Evolutionary conservation across 2,797 vertebrate genomes (phyloP).

Genomic region (Rhadinocentrus ornatus): DNA sequence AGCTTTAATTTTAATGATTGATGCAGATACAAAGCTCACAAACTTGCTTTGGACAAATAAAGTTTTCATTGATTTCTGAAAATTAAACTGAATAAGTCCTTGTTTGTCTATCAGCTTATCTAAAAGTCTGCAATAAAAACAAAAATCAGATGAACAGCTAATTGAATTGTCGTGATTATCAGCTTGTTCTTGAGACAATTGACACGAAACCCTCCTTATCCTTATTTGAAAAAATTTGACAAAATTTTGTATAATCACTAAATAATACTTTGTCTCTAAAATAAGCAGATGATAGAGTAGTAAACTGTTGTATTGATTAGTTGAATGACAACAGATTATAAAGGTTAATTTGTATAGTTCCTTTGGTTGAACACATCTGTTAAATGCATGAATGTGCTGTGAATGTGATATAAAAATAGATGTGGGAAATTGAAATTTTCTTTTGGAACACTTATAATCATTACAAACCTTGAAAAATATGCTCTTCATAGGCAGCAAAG

Average conservation of each 20-base stretch:
- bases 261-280: neutral
- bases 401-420: neutral
- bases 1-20: neutral
- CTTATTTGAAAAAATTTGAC: neutral
- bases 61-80: neutral
- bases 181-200: neutral
- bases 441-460: neutral
- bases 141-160: neutral
- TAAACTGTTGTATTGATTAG: neutral
- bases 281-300: neutral
- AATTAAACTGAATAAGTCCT: neutral
- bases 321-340: neutral
- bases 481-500: constrained; percentile 5
- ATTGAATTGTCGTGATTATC: no score
- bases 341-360: neutral
- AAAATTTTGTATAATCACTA: neutral
- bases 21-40: constrained; percentile 9
- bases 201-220: neutral
- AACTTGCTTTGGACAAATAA: constrained; percentile 1
- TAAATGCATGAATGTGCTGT: neutral
- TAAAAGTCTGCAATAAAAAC: neutral
- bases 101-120: neutral
- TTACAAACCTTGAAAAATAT: constrained; percentile 9
- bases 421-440: neutral
- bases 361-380: neutral